Evolutionary conservation across 2,113 vertebrate species (phyloP), one percentile per base, ranked within the genome.

Genomic region (Pachycephala philippinensis): DNA sequence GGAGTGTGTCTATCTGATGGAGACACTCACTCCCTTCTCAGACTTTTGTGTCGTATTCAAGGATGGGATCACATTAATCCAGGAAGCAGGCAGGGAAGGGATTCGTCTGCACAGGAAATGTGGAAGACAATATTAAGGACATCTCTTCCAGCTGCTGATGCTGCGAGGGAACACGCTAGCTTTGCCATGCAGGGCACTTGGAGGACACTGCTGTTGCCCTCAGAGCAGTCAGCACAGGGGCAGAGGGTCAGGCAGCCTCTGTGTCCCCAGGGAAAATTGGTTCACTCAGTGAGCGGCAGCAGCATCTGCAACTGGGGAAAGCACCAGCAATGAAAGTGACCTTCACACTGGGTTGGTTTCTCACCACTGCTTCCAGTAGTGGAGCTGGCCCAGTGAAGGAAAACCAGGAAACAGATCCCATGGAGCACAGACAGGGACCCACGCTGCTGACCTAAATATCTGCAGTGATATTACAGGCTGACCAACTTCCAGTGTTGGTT

Each of bases 111-210:
- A 47, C 50, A 64, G 82, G 79, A 93, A 92, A 57, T 0, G 1
- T 13, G 13, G 27, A 93, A 87, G 69, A 75, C 76, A 74, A 33
- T n/a, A 47, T 23, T 44, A 84, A 84, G 44, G 37, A 37, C 72
- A 75, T 28, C 42, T 82, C 47, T 85, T 77, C n/a, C 66, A 90
- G 78, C 27, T 1, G 10, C 35, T 19, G 53, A 22, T 37, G 44
- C 13, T 63, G 39, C 0, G 1, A 59, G 33, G 60, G 24, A 60
- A 59, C 10, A 14, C 0, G 0, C 63, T 30, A 76, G 28, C 50
- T 81, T 77, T 81, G 64, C 72, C 50, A 30, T 0, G 1, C 7
- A 21, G 54, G 26, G 64, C 1, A 2, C 59, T 60, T 28, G 11
- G 68, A 52, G 13, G 28, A 21, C 0, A 17, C 14, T 6, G 59